Percentiles rank a stretch among this genome's conserved stretches.
Evolutionary conservation across 2,888 invertebrate species (phyloP).

Genomic region (Drosophila dives): DNA sequence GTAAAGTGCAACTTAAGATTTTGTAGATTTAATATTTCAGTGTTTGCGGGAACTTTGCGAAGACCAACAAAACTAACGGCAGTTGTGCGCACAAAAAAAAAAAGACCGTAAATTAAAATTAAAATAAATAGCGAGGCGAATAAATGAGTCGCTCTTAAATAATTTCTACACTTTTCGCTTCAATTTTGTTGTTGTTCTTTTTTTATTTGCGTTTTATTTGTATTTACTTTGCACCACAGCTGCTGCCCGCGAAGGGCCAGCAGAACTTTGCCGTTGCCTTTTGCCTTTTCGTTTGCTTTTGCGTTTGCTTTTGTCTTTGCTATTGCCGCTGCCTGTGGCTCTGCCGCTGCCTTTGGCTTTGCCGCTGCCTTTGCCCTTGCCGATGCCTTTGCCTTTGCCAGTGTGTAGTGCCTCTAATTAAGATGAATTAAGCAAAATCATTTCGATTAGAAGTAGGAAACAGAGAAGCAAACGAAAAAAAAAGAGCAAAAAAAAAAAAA

Average conservation of each 20-base stretch:
- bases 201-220: constrained; percentile 28
- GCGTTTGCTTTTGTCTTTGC: constrained; percentile 10
- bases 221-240: constrained; percentile 43
- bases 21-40: constrained; percentile 27
- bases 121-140: constrained; percentile 56
- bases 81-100: constrained; percentile 37
- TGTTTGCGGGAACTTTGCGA: constrained; percentile 38
- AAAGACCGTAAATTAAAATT: constrained; percentile 56
- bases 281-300: constrained; percentile 39
- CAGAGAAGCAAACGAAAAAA: constrained; percentile 3
- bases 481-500: neutral
- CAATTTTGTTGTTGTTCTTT: neutral
- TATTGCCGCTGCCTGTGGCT: constrained; percentile 29
- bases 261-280: constrained; percentile 48
- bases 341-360: constrained; percentile 19
- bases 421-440: constrained; percentile 81
- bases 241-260: constrained; percentile 56
- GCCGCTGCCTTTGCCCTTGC: constrained; percentile 43
- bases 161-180: constrained; percentile 24
- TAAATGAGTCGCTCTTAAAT: constrained; percentile 47
- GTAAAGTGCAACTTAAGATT: neutral
- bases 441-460: constrained; percentile 72
- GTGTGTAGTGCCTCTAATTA: constrained; percentile 76
- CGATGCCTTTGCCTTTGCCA: constrained; percentile 16
- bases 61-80: constrained; percentile 55